Percentiles rank a stretch among this genome's conserved stretches.
These are phyloP conservation scores for Theocolax elegans DNA, from an alignment of 1,140 invertebrate species.

Conservation along the genomic window DNA sequence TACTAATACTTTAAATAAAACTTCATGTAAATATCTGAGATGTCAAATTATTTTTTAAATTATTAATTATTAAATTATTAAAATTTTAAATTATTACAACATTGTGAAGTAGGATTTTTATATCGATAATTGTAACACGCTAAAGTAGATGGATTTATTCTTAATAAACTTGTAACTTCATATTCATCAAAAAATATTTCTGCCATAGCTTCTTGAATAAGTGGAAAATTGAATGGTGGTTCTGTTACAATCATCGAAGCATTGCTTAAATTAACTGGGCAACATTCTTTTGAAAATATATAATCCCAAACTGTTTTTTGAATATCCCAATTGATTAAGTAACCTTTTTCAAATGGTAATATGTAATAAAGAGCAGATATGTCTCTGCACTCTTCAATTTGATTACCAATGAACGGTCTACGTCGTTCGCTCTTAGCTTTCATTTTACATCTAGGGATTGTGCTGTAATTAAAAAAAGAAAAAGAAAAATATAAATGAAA, in stretches of 20 bases:
- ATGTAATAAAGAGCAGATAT: conserved; percentile 94
- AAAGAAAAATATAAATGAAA: no score
- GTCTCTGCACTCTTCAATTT: conserved; percentile 95
- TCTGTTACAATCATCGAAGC: conserved; percentile 91
- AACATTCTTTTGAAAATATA: conserved; percentile 89
- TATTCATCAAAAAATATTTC: conserved; percentile 99
- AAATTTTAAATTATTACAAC: no score
- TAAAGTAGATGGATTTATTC: conserved; percentile 81
- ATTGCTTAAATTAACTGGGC: conserved; percentile 81
- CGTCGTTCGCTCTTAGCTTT: conserved; percentile 97
- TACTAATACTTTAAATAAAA: no score
- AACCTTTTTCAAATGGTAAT: conserved; percentile 94
- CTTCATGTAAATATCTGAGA: no score
- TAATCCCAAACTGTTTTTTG: conserved; percentile 97
- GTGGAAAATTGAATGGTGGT: conserved; percentile 92
- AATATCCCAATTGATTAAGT: conserved; percentile 94
- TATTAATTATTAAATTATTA: no score
- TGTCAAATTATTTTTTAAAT: no score
- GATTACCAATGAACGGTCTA: conserved; percentile 91
- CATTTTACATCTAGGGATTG: conserved; percentile 96
- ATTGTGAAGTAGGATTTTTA: conserved; percentile 71
- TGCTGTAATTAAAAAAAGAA: conserved; percentile 64
- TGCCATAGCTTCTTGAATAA: conserved; percentile 91
- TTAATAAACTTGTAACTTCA: conserved; percentile 85
- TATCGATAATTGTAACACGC: conserved; percentile 76